These are phyloP conservation scores for Drosophila funebris DNA, from an alignment of 1,140 invertebrate genomes.

Conservation along the genomic window DNA sequence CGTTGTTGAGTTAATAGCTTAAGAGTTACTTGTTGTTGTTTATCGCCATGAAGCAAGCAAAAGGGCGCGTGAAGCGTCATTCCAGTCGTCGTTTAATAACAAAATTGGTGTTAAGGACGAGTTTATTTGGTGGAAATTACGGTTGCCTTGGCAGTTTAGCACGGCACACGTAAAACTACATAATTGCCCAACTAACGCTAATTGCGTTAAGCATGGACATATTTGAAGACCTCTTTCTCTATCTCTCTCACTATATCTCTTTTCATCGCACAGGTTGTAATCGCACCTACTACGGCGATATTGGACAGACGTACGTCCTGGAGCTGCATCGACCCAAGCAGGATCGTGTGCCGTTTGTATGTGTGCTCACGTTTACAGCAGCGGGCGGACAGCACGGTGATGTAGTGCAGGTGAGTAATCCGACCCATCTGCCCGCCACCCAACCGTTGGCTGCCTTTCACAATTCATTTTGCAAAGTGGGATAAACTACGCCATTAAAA, in stretches of 20 bases:
- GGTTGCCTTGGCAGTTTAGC: slow-evolving; percentile 41
- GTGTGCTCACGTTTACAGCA: slow-evolving; percentile 93
- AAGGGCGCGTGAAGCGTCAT: slow-evolving; percentile 40
- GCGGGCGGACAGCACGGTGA: slow-evolving; percentile 92
- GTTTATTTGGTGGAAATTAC: slow-evolving; percentile 9
- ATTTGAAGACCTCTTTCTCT: background rate
- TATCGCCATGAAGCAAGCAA: background rate
- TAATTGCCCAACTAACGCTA: slow-evolving; percentile 65
- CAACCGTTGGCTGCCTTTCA: slow-evolving; percentile 40
- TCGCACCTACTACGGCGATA: slow-evolving; percentile 93
- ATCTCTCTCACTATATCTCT: background rate
- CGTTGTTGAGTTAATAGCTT: slow-evolving; percentile 5
- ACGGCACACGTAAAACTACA: slow-evolving; percentile 7
- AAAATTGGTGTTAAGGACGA: background rate
- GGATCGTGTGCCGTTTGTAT: slow-evolving; percentile 92
- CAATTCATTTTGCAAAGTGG: slow-evolving; percentile 73
- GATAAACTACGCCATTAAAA: slow-evolving; percentile 77
- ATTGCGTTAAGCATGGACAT: slow-evolving; percentile 58
- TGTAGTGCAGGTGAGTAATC: slow-evolving; percentile 90
- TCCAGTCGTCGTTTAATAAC: slow-evolving; percentile 17
- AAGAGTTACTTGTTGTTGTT: slow-evolving; percentile 22
- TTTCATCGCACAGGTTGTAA: slow-evolving; percentile 90
- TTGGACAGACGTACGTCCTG: slow-evolving; percentile 91
- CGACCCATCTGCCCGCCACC: background rate
- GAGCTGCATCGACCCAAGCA: slow-evolving; percentile 92